Conservation (phyloP, 1,140 invertebrate species). For the Idris sp. region DNA sequence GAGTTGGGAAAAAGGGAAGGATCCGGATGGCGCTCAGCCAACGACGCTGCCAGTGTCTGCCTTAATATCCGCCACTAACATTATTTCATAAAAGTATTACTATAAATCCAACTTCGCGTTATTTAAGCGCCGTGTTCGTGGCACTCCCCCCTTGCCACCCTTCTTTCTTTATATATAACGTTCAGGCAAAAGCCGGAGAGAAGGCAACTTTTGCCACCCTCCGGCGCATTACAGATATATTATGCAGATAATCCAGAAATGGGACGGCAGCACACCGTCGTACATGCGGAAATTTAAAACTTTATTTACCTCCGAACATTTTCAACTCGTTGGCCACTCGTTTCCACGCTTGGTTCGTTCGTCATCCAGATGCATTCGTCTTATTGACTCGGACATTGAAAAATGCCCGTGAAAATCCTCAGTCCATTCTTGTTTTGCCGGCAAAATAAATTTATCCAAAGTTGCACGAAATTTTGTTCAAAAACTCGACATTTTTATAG, state of each 20-base stretch:
- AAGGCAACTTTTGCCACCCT: slow-evolving; percentile 71
- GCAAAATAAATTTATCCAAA: slow-evolving; percentile 38
- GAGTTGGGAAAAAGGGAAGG: slow-evolving; percentile 62
- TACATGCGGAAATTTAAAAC: slow-evolving; percentile 74
- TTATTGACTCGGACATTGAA: slow-evolving; percentile 58
- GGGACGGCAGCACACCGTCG: slow-evolving; percentile 63
- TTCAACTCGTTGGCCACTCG: slow-evolving; percentile 60
- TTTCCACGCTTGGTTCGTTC: slow-evolving; percentile 56
- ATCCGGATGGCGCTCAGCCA: slow-evolving; percentile 71
- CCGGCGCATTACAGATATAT: slow-evolving; percentile 66
- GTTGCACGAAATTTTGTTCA: slow-evolving; percentile 7
- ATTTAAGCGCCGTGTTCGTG: slow-evolving; percentile 74
- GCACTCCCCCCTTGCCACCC: slow-evolving; percentile 61
- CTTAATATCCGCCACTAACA: slow-evolving; percentile 78
- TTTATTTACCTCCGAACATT: slow-evolving; percentile 75
- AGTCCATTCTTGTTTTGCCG: slow-evolving; percentile 24
- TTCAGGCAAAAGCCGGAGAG: slow-evolving; percentile 42
- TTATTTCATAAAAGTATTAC: slow-evolving; percentile 80
- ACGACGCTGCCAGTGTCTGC: slow-evolving; percentile 71
- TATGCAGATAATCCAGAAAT: slow-evolving; percentile 72
- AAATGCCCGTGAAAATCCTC: slow-evolving; percentile 34
- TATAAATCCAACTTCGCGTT: slow-evolving; percentile 78
- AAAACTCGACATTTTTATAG: slow-evolving; percentile 1
- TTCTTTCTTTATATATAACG: slow-evolving; percentile 57
- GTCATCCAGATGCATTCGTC: slow-evolving; percentile 44